Evolutionary conservation across 1,140 invertebrate species (phyloP).

Genomic region (Antheraea pernyi): DNA sequence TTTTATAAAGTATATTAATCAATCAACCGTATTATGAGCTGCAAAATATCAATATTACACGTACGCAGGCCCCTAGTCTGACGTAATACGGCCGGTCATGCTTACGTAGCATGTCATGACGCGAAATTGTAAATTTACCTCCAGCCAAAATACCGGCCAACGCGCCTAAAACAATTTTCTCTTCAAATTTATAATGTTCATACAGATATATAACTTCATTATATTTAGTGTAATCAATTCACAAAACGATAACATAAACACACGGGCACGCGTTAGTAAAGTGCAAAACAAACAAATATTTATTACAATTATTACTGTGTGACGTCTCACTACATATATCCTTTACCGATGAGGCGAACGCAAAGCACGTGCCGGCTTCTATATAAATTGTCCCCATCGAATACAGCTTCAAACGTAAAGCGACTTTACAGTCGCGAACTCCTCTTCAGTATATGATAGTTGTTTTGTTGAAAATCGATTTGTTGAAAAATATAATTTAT

Average conservation of each 20-base stretch:
- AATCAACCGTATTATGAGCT: too few relatives aligned
- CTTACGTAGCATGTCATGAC: too few relatives aligned
- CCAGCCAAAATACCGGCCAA: too few relatives aligned
- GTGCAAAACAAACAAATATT: constrained; percentile 56
- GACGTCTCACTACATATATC: constrained; percentile 24
- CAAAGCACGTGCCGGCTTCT: constrained; percentile 32
- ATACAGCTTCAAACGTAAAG: not conserved
- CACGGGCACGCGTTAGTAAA: constrained; percentile 43
- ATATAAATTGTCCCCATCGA: constrained; percentile 29
- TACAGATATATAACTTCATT: too few relatives aligned
- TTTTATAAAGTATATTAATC: too few relatives aligned
- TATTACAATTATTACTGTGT: constrained; percentile 1
- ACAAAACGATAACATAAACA: not conserved
- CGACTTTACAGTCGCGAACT: not conserved
- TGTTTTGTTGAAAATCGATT: too few relatives aligned
- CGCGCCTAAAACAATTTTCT: too few relatives aligned
- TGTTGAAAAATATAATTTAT: constrained; percentile 17
- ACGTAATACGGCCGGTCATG: too few relatives aligned
- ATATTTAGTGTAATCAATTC: not conserved
- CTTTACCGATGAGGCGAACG: constrained; percentile 33
- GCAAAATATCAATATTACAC: too few relatives aligned
- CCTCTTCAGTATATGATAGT: not conserved
- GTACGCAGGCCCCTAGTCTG: too few relatives aligned
- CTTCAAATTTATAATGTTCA: too few relatives aligned
- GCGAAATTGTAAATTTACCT: too few relatives aligned